These are phyloP conservation scores for Muscicapa comitata DNA, from an alignment of 2,797 vertebrate genomes.

Conservation along the genomic window DNA sequence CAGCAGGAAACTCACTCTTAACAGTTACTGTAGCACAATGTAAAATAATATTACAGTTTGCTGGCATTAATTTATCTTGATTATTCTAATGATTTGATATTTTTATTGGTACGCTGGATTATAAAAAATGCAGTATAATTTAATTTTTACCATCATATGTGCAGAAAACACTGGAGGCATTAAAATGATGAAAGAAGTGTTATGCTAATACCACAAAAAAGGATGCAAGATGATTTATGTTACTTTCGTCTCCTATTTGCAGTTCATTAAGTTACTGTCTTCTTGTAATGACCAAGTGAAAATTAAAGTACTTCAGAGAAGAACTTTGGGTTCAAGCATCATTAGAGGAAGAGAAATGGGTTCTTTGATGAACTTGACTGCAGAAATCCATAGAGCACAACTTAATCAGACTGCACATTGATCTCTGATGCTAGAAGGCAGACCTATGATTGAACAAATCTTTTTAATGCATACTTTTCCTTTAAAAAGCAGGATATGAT, in stretches of 20 bases:
- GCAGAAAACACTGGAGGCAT: slow-evolving; percentile 66
- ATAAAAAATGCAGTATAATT: slow-evolving; percentile 66
- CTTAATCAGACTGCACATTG: slow-evolving; percentile 83
- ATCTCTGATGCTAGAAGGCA: slow-evolving; percentile 74
- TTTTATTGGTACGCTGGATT: slow-evolving; percentile 62
- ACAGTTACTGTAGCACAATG: slow-evolving; percentile 7
- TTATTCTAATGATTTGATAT: slow-evolving; percentile 70
- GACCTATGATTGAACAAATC: slow-evolving; percentile 64
- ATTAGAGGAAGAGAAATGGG: slow-evolving; percentile 84
- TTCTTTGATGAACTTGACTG: slow-evolving; percentile 79
- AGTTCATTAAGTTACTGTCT: slow-evolving; percentile 92
- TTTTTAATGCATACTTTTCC: slow-evolving; percentile 64
- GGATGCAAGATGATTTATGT: slow-evolving; percentile 84
- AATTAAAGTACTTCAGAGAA: slow-evolving; percentile 84
- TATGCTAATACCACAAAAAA: slow-evolving; percentile 74
- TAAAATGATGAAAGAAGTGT: slow-evolving; percentile 77
- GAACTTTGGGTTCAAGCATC: slow-evolving; percentile 82
- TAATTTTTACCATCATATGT: slow-evolving; percentile 55
- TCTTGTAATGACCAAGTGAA: slow-evolving; percentile 82
- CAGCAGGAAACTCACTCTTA: slow-evolving; percentile 9
- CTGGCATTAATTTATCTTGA: slow-evolving; percentile 68
- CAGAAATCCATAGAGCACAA: slow-evolving; percentile 80
- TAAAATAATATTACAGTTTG: slow-evolving; percentile 55
- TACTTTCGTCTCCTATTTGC: slow-evolving; percentile 84
- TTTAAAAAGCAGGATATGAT: slow-evolving; percentile 65